phyloP scores from a whole-genome alignment of 1,140 invertebrate genomes.

The Leptopilina boulardi region DNA sequence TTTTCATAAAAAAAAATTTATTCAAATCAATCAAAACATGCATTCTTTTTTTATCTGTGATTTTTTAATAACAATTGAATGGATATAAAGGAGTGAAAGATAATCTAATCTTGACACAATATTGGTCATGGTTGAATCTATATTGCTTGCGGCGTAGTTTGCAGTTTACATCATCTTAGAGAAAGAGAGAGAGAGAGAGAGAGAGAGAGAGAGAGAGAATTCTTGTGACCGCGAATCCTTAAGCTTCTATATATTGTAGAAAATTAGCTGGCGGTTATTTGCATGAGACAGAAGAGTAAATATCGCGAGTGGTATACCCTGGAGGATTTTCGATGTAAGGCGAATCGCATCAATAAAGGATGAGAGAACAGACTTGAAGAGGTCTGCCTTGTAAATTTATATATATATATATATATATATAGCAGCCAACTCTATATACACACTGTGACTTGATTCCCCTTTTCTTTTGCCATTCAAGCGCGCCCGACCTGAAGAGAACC shows the following conservation, averaged over 20 bases:
- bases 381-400: constrained; percentile 60
- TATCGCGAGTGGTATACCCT: constrained; percentile 42
- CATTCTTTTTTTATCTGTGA: too few species aligned
- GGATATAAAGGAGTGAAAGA: background rate
- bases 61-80: too few species aligned
- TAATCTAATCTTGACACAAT: constrained; percentile 1
- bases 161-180: background rate
- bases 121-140: constrained; percentile 13
- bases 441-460: constrained; percentile 55
- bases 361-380: constrained; percentile 48
- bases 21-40: too few species aligned
- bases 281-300: constrained; percentile 48
- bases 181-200: too few species aligned
- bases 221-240: background rate
- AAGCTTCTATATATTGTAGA: background rate
- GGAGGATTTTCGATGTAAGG: constrained; percentile 60
- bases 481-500: constrained; percentile 55
- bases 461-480: constrained; percentile 54
- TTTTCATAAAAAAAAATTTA: too few species aligned
- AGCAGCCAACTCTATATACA: constrained; percentile 58
- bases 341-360: constrained; percentile 66
- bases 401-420: too few species aligned
- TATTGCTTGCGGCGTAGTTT: background rate
- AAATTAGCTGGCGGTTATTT: constrained; percentile 13
- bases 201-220: too few species aligned